phyloP scores from a whole-genome alignment of 2,797 vertebrate species.

The Limosa lapponica region DNA sequence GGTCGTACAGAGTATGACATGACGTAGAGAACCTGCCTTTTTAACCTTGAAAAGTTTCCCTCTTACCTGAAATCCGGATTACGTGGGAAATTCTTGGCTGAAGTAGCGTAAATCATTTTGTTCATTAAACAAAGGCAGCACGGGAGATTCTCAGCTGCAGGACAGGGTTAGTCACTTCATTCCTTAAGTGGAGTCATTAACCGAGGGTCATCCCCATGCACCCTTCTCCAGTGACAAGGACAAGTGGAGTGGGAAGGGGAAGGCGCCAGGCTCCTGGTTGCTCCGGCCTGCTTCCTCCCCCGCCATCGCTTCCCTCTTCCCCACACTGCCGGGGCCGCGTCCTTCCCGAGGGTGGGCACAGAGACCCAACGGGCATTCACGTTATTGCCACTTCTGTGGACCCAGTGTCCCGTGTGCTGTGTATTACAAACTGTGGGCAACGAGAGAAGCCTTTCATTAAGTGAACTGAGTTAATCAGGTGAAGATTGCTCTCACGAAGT shows the following conservation, averaged over 20 bases:
- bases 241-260: rapidly evolving
- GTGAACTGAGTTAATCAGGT: not conserved
- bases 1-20: not conserved
- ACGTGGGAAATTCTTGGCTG: not conserved
- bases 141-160: not conserved
- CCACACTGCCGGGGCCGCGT: rapidly evolving
- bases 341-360: not conserved
- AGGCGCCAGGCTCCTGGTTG: rapidly evolving
- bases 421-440: not conserved
- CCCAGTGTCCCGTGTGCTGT: not conserved
- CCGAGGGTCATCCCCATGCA: not conserved
- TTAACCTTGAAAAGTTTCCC: not conserved
- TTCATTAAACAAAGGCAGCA: not conserved
- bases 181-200: not conserved
- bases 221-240: not conserved
- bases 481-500: not conserved
- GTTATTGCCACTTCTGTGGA: rapidly evolving
- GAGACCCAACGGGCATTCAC: rapidly evolving
- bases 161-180: rapidly evolving
- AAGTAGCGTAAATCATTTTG: not conserved
- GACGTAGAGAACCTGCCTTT: not conserved
- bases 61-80: not conserved
- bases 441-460: not conserved
- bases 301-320: rapidly evolving
- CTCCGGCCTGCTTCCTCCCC: not conserved